Conservation (phyloP, 2,888 invertebrate genomes). For the Teleiodes luculella region DNA sequence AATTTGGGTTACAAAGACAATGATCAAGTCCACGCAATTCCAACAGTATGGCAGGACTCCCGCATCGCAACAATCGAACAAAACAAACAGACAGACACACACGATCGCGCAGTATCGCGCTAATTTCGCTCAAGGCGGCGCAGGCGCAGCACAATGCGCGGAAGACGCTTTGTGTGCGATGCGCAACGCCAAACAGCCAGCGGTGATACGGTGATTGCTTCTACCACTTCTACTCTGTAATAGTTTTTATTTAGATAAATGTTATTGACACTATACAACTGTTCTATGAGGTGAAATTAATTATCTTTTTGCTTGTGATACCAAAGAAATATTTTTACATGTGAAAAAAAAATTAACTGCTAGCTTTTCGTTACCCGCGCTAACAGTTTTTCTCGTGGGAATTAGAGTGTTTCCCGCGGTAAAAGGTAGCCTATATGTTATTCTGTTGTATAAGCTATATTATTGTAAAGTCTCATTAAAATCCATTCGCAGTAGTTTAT, state of each 20-base stretch:
- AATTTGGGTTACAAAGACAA: too few species aligned
- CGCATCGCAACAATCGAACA: slow-evolving; percentile 52
- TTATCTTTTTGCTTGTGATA: too few species aligned
- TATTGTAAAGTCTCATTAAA: too few species aligned
- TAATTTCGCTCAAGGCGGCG: slow-evolving; percentile 57
- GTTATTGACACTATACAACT: neutral
- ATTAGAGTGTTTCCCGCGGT: too few species aligned
- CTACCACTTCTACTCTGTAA: slow-evolving; percentile 1
- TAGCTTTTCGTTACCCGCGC: too few species aligned
- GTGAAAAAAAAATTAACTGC: too few species aligned
- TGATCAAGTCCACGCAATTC: slow-evolving; percentile 26
- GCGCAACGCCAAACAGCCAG: slow-evolving; percentile 1
- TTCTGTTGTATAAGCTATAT: too few species aligned
- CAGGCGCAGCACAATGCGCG: slow-evolving; percentile 58
- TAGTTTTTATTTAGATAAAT: neutral
- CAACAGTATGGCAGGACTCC: slow-evolving; percentile 21
- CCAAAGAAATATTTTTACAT: too few species aligned
- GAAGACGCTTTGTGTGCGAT: slow-evolving; percentile 42
- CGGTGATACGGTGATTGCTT: slow-evolving; percentile 6
- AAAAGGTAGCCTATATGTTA: too few species aligned
- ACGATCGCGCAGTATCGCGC: slow-evolving; percentile 40
- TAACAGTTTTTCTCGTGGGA: too few species aligned
- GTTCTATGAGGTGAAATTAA: too few species aligned
- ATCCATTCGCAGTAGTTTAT: too few species aligned
- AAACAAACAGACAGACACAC: slow-evolving; percentile 49